phyloP scores from a whole-genome alignment of 2,888 invertebrate genomes.

The Ochropacha duplaris region DNA sequence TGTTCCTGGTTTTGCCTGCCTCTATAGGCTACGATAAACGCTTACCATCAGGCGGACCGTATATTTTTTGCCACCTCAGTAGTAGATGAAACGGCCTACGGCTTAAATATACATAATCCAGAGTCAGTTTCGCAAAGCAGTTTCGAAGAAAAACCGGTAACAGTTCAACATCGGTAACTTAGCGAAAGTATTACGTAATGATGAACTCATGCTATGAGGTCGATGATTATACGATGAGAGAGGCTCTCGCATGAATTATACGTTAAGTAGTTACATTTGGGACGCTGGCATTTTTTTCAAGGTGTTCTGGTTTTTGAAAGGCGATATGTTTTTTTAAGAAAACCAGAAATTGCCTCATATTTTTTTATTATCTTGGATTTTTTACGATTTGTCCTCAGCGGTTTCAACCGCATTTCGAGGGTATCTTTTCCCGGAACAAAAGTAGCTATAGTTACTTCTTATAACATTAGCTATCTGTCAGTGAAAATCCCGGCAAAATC shows the following conservation, averaged over 20 bases:
- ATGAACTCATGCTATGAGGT: background rate
- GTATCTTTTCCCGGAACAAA: too few relatives aligned
- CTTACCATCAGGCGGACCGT: too few relatives aligned
- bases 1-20: too few relatives aligned
- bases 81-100: too few relatives aligned
- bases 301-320: background rate
- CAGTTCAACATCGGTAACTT: background rate
- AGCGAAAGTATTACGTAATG: slow-evolving; percentile 5
- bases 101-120: background rate
- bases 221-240: background rate
- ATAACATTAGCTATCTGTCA: too few relatives aligned
- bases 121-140: background rate
- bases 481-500: too few relatives aligned
- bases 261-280: background rate
- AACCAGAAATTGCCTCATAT: background rate
- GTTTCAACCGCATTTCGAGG: too few relatives aligned
- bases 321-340: background rate
- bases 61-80: too few relatives aligned
- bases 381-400: too few relatives aligned
- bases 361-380: too few relatives aligned
- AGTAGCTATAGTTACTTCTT: too few relatives aligned
- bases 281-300: background rate
- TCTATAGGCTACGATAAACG: too few relatives aligned
- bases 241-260: background rate
- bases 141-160: background rate